Percentiles rank a stretch among this genome's conserved stretches.
These are phyloP conservation scores for Protula sp. DNA, from an alignment of 2,888 invertebrate species.

Conservation along the genomic window DNA sequence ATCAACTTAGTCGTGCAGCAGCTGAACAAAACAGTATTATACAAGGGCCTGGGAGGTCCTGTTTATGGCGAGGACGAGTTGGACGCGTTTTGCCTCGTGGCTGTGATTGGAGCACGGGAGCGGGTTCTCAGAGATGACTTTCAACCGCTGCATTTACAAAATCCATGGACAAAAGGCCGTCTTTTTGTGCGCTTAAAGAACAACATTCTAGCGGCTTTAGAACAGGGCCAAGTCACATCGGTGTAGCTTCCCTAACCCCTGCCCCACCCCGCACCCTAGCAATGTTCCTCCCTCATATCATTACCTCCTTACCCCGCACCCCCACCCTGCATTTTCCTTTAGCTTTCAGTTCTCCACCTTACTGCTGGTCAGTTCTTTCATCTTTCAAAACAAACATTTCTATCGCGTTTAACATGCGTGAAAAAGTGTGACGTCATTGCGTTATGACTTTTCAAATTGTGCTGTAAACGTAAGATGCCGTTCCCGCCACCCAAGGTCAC, in stretches of 20 bases:
- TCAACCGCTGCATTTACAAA: conserved; percentile 84
- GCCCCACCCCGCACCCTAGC: too few species aligned
- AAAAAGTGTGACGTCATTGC: too few species aligned
- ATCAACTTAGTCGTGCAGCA: conserved; percentile 93
- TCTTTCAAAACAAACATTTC: too few species aligned
- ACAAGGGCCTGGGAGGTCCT: conserved; percentile 67
- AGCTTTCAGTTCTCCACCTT: too few species aligned
- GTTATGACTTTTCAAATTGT: too few species aligned
- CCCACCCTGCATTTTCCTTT: too few species aligned
- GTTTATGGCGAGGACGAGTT: conserved; percentile 65
- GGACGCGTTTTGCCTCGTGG: conserved; percentile 86
- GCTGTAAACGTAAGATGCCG: too few species aligned
- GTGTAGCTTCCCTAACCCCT: conserved; percentile 47
- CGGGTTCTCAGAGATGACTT: conserved; percentile 91
- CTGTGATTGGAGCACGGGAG: conserved; percentile 91
- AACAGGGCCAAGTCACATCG: conserved; percentile 53
- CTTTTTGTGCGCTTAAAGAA: conserved; percentile 88
- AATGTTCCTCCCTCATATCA: too few species aligned
- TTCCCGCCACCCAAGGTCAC: too few species aligned
- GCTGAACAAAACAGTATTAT: conserved; percentile 61
- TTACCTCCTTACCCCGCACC: too few species aligned
- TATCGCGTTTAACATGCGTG: too few species aligned
- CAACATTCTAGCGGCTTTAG: conserved; percentile 56
- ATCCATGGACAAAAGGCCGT: conserved; percentile 91
- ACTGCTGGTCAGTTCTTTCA: too few species aligned